Percentiles rank a stretch among this genome's conserved stretches.
Conservation (phyloP, 2,113 vertebrate species). For the Hyaena hyaena region DNA sequence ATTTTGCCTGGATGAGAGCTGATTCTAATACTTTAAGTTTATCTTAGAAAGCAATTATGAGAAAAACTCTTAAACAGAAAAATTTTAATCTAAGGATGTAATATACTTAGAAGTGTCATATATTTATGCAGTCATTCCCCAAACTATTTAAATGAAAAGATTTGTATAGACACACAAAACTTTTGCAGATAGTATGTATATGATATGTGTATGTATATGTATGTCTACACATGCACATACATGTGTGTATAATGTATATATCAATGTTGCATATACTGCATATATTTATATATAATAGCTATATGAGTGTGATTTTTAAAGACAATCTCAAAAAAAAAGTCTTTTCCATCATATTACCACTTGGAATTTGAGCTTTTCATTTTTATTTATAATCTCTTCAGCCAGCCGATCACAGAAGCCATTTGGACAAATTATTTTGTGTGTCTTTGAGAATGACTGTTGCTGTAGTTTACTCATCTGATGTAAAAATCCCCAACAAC, state of each 20-base stretch:
- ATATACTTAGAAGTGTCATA: not conserved
- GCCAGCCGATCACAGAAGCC: not conserved
- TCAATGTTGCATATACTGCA: not conserved
- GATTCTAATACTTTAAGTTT: conserved; percentile 30
- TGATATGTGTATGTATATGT: not conserved
- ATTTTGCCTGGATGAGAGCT: not conserved
- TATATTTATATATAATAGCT: not conserved
- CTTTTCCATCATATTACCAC: not conserved
- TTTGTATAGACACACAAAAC: not conserved
- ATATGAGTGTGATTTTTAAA: not conserved
- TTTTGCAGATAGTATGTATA: not conserved
- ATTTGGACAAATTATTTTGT: conserved; percentile 38
- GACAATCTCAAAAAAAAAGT: not conserved
- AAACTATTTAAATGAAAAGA: conserved; percentile 35
- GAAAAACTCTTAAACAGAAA: conserved; percentile 51
- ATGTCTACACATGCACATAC: not conserved
- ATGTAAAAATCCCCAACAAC: not conserved
- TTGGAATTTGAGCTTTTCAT: not conserved
- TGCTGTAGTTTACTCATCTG: not conserved
- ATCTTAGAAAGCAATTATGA: conserved; percentile 42
- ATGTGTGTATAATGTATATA: not conserved
- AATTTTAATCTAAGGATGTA: conserved; percentile 4
- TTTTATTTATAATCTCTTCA: not conserved
- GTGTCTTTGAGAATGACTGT: conserved; percentile 18
- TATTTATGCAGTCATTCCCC: conserved; percentile 6